These are phyloP conservation scores for Molossus alvarezi DNA, from an alignment of 2,797 vertebrate species.

Conservation along the genomic window DNA sequence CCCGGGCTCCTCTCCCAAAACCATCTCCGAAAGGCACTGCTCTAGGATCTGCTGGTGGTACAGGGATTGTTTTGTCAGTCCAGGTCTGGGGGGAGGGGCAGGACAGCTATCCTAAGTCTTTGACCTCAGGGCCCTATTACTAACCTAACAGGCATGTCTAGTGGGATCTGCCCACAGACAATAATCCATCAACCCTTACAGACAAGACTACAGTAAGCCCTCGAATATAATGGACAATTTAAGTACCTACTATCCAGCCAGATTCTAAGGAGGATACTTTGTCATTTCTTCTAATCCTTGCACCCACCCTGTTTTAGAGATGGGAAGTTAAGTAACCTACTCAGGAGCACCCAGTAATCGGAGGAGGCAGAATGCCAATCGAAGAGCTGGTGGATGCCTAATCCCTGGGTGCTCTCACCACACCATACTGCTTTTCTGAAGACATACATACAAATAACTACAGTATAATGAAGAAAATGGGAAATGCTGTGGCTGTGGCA, in stretches of 20 bases:
- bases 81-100: not conserved
- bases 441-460: not conserved
- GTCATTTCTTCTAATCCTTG: constrained; percentile 46
- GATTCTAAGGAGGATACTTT: not conserved
- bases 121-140: constrained; percentile 12
- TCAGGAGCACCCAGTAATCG: not conserved
- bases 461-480: not conserved
- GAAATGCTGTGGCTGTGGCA: not conserved
- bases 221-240: not conserved
- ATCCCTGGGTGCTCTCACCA: not conserved
- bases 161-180: not conserved
- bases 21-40: constrained; percentile 4
- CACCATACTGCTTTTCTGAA: not conserved
- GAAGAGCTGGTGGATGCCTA: not conserved
- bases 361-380: not conserved
- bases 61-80: no score
- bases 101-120: not conserved
- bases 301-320: not conserved
- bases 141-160: constrained; percentile 37
- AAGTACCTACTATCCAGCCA: not conserved
- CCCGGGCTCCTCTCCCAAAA: not conserved
- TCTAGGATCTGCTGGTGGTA: not conserved
- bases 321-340: not conserved
- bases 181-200: not conserved
- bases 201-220: not conserved